phyloP scores from a whole-genome alignment of 2,113 vertebrate species.

The Daboia siamensis region DNA sequence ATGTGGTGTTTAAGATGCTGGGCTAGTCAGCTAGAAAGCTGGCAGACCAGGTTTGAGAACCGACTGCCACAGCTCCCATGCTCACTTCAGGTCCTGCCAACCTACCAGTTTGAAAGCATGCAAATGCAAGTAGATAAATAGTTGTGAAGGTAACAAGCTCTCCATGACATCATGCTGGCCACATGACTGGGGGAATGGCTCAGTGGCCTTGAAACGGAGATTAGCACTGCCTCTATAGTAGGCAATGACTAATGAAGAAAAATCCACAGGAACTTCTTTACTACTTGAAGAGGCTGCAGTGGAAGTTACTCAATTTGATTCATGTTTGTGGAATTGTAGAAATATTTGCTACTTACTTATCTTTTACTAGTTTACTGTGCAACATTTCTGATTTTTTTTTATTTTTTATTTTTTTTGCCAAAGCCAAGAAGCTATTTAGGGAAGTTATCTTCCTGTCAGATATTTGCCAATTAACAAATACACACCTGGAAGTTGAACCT shows the following conservation, averaged over 20 bases:
- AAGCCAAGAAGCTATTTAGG: slow-evolving; percentile 39
- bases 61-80: not conserved
- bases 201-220: too few relatives aligned
- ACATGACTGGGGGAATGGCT: too few relatives aligned
- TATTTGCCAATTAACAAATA: slow-evolving; percentile 48
- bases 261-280: too few relatives aligned
- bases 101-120: not conserved
- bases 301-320: not conserved
- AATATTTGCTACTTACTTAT: too few relatives aligned
- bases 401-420: too few relatives aligned
- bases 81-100: not conserved
- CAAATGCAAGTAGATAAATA: too few relatives aligned
- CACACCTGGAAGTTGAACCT: slow-evolving; percentile 28
- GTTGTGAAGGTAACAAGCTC: too few relatives aligned
- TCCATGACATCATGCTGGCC: too few relatives aligned
- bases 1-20: not conserved
- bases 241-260: too few relatives aligned
- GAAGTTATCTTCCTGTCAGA: slow-evolving; percentile 11
- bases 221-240: too few relatives aligned
- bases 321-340: not conserved
- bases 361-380: rapidly evolving
- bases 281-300: not conserved
- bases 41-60: not conserved
- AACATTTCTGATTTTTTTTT: too few relatives aligned
- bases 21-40: not conserved